Percentiles rank a stretch among this genome's conserved stretches.
phyloP scores from a whole-genome alignment of 2,797 vertebrate species.

The Enteromius unitaeniatus region DNA sequence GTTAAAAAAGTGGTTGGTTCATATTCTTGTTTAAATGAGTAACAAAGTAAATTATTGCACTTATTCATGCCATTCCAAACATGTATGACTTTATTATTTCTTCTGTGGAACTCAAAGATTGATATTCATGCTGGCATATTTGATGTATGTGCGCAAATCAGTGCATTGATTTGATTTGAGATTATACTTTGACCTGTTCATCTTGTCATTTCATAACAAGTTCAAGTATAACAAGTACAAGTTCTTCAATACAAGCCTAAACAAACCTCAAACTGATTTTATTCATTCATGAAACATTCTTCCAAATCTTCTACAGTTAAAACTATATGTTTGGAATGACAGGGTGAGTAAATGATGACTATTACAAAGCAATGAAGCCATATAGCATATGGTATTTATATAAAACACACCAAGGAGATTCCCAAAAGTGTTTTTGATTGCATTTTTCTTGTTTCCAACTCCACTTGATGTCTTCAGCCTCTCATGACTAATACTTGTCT shows the following conservation, averaged over 20 bases:
- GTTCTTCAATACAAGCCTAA: background rate
- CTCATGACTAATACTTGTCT: slow-evolving; percentile 2
- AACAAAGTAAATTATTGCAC: background rate
- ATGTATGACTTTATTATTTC: background rate
- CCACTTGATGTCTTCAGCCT: background rate
- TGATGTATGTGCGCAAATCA: background rate
- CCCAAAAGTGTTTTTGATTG: background rate
- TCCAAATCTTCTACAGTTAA: background rate
- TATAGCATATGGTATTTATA: background rate
- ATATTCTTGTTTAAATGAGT: background rate
- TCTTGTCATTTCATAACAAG: background rate
- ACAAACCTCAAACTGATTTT: background rate
- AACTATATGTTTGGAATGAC: background rate
- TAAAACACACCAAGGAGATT: background rate
- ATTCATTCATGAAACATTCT: background rate
- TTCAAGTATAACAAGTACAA: background rate
- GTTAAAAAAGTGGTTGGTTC: background rate
- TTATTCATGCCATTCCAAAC: background rate
- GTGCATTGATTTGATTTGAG: background rate
- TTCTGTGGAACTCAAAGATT: background rate
- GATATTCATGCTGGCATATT: background rate
- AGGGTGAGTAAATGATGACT: background rate
- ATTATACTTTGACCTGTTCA: background rate
- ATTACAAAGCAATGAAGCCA: background rate
- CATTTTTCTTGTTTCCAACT: background rate